Percentiles rank a stretch among this genome's conserved stretches.
phyloP scores from a whole-genome alignment of 2,797 vertebrate genomes.

The Selene dorsalis region DNA sequence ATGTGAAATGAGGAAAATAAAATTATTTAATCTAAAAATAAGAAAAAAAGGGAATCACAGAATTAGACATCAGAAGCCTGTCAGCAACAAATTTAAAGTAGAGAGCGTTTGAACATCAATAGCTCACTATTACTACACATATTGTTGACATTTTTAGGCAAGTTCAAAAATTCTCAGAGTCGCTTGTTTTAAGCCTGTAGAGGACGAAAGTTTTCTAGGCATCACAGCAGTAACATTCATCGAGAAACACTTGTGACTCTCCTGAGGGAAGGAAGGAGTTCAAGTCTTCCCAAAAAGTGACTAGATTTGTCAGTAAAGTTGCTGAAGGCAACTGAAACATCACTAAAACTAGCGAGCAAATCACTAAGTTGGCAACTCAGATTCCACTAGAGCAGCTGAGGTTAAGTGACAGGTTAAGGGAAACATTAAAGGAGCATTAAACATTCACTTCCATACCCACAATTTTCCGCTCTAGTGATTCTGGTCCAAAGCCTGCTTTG shows the following conservation, averaged over 20 bases:
- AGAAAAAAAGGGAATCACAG: not conserved
- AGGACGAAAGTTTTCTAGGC: not conserved
- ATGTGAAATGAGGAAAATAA: not conserved
- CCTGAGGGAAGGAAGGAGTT: not conserved
- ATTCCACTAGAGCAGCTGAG: slow-evolving; percentile 8
- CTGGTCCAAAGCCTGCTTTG: slow-evolving; percentile 43
- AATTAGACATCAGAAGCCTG: not conserved
- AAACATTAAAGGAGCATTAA: slow-evolving; percentile 48
- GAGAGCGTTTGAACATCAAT: not conserved
- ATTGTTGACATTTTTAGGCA: not conserved
- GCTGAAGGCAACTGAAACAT: not conserved
- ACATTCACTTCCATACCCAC: slow-evolving; percentile 35
- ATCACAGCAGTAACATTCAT: not conserved
- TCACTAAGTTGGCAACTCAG: not conserved
- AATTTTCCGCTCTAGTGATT: slow-evolving; percentile 45
- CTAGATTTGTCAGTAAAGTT: not conserved
- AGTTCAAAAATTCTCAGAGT: not conserved
- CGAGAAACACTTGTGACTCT: not conserved
- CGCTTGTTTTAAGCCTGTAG: not conserved
- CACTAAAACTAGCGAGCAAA: not conserved
- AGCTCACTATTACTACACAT: not conserved
- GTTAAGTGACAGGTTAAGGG: slow-evolving; percentile 38
- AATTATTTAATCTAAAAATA: not conserved
- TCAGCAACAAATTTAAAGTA: not conserved
- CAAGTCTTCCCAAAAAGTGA: not conserved